A percentile compares a stretch with the other conserved stretches of the same genome.
These are phyloP conservation scores for Vulpes ferrilata DNA, from an alignment of 2,113 vertebrate species.

Conservation along the genomic window DNA sequence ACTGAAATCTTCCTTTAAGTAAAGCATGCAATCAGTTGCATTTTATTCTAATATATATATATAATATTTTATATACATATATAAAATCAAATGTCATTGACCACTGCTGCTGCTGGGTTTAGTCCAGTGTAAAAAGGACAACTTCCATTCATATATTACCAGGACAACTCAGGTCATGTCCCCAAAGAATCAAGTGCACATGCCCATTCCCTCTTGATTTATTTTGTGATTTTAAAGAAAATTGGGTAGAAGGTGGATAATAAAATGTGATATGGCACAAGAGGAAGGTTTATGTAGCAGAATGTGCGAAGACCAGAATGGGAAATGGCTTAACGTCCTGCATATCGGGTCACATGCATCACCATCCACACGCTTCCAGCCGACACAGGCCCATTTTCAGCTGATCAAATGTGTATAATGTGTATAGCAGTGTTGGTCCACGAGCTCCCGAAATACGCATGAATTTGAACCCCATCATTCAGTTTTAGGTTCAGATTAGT, in stretches of 20 bases:
- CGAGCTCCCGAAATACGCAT: neutral
- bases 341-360: accelerated
- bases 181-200: neutral
- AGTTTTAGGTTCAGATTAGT: neutral
- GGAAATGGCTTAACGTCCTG: accelerated
- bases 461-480: neutral
- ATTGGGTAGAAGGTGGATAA: neutral
- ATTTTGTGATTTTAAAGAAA: constrained; percentile 42
- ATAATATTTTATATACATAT: neutral
- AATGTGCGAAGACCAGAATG: neutral
- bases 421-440: accelerated
- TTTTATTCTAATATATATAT: neutral
- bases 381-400: accelerated
- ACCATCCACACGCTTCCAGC: accelerated
- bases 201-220: neutral
- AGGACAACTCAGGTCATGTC: neutral
- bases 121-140: neutral
- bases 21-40: neutral
- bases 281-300: neutral
- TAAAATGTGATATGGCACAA: too few relatives aligned
- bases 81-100: neutral
- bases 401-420: accelerated
- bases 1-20: neutral
- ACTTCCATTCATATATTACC: neutral
- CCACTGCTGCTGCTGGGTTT: neutral